Evolutionary conservation across 2,113 vertebrate genomes (phyloP).

Genomic region (Rhea pennata): DNA sequence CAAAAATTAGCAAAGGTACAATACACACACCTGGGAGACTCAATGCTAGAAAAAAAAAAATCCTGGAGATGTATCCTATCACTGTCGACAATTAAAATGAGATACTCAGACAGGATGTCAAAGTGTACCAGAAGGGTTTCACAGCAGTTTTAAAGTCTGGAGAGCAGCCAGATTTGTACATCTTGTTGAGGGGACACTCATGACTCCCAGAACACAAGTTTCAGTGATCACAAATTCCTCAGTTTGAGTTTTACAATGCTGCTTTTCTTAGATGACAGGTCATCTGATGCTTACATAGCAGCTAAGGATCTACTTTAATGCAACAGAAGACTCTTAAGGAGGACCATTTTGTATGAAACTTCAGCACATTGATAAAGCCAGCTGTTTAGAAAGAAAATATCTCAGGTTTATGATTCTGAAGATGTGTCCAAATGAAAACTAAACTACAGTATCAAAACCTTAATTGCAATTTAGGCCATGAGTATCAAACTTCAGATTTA

Average conservation of each 20-base stretch:
- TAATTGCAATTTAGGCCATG: background rate
- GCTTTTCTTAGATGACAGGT: background rate
- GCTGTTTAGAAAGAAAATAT: background rate
- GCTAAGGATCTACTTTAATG: background rate
- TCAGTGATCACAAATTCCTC: background rate
- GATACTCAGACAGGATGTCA: conserved; percentile 49
- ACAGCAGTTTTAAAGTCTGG: conserved; percentile 28
- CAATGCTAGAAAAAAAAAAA: conserved; percentile 31
- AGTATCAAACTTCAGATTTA: conserved; percentile 5
- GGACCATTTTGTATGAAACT: background rate
- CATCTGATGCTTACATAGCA: background rate
- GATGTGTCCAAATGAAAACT: background rate
- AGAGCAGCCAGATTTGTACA: conserved; percentile 31
- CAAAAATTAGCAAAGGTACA: conserved; percentile 72
- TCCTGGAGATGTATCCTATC: conserved; percentile 49
- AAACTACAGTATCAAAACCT: background rate
- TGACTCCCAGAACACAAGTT: conserved; percentile 9
- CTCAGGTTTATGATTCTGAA: background rate
- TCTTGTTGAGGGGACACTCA: background rate
- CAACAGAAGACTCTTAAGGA: background rate
- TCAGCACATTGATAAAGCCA: background rate
- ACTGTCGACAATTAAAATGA: conserved; percentile 28
- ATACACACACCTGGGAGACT: conserved; percentile 71
- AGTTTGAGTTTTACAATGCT: background rate
- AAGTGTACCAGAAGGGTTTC: conserved; percentile 38